A percentile compares a stretch with the other conserved stretches of the same genome.
These are phyloP conservation scores for Jaculus jaculus DNA, from an alignment of 2,113 vertebrate species.

Conservation along the genomic window DNA sequence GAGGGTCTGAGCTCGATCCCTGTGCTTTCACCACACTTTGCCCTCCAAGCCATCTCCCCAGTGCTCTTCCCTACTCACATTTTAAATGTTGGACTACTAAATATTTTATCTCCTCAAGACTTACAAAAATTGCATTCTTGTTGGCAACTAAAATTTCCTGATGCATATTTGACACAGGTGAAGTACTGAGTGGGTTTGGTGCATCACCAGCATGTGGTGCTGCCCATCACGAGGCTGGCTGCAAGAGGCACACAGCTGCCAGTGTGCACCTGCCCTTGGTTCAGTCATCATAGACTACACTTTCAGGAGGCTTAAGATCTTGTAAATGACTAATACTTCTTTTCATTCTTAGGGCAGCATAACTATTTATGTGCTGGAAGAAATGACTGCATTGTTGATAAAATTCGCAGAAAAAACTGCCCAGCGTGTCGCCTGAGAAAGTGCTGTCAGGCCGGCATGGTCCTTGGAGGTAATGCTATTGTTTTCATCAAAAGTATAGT, in stretches of 20 bases:
- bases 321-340: slow-evolving; percentile 16
- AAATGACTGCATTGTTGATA: slow-evolving; percentile 99
- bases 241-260: neutral
- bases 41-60: no score
- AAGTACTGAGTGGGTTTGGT: neutral
- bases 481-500: neutral
- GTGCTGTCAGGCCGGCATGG: slow-evolving; percentile 98
- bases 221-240: neutral
- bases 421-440: slow-evolving; percentile 97
- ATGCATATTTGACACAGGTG: neutral
- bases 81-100: neutral
- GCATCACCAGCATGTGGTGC: neutral
- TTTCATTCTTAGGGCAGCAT: slow-evolving; percentile 92
- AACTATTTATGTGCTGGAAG: slow-evolving; percentile 98
- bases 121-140: neutral
- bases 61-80: no score
- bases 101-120: neutral
- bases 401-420: slow-evolving; percentile 98
- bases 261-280: neutral
- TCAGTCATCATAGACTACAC: neutral
- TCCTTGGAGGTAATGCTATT: slow-evolving; percentile 93
- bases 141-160: neutral
- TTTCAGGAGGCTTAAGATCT: neutral
- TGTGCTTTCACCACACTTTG: no score
- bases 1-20: no score